Evolutionary conservation across 1,140 invertebrate species (phyloP), one percentile per base, ranked within the genome.

Genomic region (Leptopilina boulardi): DNA sequence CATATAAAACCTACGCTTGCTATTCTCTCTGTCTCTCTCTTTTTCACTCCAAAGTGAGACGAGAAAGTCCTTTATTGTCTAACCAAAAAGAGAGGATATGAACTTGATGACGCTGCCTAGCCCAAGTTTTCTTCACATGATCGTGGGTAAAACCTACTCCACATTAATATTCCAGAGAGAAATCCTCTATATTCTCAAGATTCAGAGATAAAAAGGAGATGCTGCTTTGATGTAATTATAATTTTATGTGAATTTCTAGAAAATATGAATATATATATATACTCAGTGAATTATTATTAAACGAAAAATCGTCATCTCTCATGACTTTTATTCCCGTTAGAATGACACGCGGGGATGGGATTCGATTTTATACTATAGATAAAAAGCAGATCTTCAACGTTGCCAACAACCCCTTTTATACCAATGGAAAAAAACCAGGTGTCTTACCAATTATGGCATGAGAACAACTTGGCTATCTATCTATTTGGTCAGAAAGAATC

Each of bases 41-140:
- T n/a, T n/a, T n/a, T n/a, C n/a, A n/a, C n/a, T n/a, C n/a, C n/a
- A n/a, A n/a, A n/a, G 47, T 4, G 47, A 51, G 47, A 51, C 47
- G 47, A 51, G 47, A 51, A 51, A 51, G 47, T 51, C n/a, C 56
- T 66, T 66, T 66, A 66, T 66, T 66, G 47, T 51, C 47, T 51
- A 51, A 51, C 47, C 47, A 51, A 51, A 38, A n/a, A 51, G 47
- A 51, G 47, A n/a, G n/a, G n/a, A n/a, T n/a, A 51, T 51, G 56
- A 66, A 66, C 56, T 66, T 66, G 56, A 26, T 66, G 56, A 66
- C 56, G 56, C n/a, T n/a, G 56, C 56, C 56, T 66, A 66, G 56
- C 56, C 56, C 56, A 66, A 66, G 56, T 66, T 66, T 66, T 1
- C 56, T 66, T 26, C 23, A 26, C 56, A n/a, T n/a, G 56, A 66